These are phyloP conservation scores for Marcusenius ussheri DNA, from an alignment of 2,113 vertebrate genomes.

Conservation along the genomic window DNA sequence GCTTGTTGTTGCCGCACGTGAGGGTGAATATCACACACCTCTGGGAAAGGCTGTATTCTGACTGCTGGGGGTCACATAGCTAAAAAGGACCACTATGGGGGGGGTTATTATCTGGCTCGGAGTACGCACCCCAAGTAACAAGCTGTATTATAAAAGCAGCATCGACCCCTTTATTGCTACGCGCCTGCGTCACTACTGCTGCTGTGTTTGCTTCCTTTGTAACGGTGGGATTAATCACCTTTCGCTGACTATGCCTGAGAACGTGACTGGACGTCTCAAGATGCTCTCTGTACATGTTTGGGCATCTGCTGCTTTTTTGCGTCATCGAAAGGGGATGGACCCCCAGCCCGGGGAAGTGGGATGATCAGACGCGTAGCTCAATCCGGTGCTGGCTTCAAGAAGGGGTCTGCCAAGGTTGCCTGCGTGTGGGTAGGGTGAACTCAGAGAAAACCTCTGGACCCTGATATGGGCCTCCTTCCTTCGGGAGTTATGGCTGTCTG, in stretches of 20 bases:
- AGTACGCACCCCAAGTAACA: not conserved
- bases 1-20: not conserved
- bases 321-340: not conserved
- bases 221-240: not conserved
- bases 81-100: not conserved
- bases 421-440: not conserved
- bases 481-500: not conserved
- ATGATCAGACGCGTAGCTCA: not conserved
- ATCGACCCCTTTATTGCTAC: not conserved
- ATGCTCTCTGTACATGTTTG: not conserved
- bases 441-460: not conserved
- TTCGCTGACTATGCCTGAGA: not conserved
- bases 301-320: not conserved
- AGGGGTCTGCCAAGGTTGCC: not conserved
- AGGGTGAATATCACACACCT: not conserved
- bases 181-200: not conserved
- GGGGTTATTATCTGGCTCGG: not conserved
- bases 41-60: not conserved
- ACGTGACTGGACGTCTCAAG: not conserved
- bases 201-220: not conserved
- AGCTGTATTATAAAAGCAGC: not conserved
- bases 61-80: not conserved
- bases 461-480: not conserved
- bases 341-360: not conserved
- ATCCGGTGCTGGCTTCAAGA: not conserved